Evolutionary conservation across 2,797 vertebrate genomes (phyloP), one percentile per base, ranked within the genome.

Genomic region (Crenuchus spilurus): DNA sequence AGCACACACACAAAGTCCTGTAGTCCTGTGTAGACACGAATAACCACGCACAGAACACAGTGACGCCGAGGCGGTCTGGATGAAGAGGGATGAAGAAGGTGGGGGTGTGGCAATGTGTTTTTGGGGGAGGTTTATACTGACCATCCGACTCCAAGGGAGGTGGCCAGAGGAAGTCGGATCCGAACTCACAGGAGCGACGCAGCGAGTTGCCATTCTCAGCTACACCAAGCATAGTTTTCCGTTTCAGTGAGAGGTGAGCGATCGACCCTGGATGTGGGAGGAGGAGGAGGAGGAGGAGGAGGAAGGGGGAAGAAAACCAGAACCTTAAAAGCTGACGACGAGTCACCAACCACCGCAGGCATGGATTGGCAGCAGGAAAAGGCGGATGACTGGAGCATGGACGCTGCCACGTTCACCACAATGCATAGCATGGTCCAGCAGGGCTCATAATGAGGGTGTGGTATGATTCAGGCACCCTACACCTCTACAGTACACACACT

Each of bases 91-190:
- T 61, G 69, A 20, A n/a, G 26, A 4, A 44, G 30, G 49, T 30
- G 31, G 46, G 54, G 6, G 22, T 52, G 42, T 28, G 41, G 20
- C n/a, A 33, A 4, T 57, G 18, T 51, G 16, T 48, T 52, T 48
- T 26, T 22, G 54, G 44, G 42, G 16, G 11, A 66, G 18, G 52
- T 46, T n/a, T 42, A 78, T 71, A 87, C 90, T 41, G 83, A 94
- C 93, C 93, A 41, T 94, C 92, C 0, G 93, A 93, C 87, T 94
- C 93, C 83, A 93, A 89, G 20, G 91, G 93, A 0, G 92, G 92
- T 0, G 92, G 93, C 93, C 93, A 94, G 83, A 92, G 57, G 88
- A 94, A 92, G 86, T 94, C 93, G 0, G 92, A 94, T 24, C 93
- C 93, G 10, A 94, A 94, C 88, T 94, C 92, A 9, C 93, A 94